Conservation (phyloP, 2,888 invertebrate genomes). For the Sarcophaga rosellei region DNA sequence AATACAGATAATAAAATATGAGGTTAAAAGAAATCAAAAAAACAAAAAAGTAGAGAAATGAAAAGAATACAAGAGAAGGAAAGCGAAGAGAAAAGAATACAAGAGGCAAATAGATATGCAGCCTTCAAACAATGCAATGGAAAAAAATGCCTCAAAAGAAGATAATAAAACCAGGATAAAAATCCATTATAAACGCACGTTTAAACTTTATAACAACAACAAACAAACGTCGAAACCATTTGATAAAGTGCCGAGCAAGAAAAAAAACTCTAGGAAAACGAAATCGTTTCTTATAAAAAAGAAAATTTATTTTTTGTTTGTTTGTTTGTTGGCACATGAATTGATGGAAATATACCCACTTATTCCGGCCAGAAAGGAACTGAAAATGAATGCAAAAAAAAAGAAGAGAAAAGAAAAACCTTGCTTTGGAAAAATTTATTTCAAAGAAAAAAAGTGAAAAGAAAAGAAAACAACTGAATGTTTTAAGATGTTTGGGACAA, state of each 20-base stretch:
- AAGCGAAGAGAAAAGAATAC: constrained; percentile 29
- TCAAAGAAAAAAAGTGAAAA: too few relatives aligned
- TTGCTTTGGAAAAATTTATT: neutral
- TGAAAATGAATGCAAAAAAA: constrained; percentile 14
- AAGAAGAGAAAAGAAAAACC: neutral
- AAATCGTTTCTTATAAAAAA: neutral
- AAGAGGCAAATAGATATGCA: constrained; percentile 21
- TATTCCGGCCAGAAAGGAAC: constrained; percentile 4
- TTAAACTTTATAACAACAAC: constrained; percentile 57
- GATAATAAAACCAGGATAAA: constrained; percentile 57
- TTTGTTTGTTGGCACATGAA: constrained; percentile 55
- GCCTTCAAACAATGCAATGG: constrained; percentile 55
- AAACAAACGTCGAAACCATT: constrained; percentile 19
- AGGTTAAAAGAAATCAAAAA: neutral
- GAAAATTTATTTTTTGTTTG: constrained; percentile 29
- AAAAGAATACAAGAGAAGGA: constrained; percentile 15
- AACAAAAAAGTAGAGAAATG: too few relatives aligned
- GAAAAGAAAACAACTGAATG: neutral
- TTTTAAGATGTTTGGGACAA: too few relatives aligned
- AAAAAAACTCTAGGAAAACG: neutral
- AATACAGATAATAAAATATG: constrained; percentile 14
- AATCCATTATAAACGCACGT: constrained; percentile 69
- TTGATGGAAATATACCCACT: constrained; percentile 39
- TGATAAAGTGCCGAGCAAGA: constrained; percentile 13
- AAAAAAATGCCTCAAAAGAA: constrained; percentile 58